phyloP scores from a whole-genome alignment of 2,113 vertebrate species.

The Corythaixoides concolor region DNA sequence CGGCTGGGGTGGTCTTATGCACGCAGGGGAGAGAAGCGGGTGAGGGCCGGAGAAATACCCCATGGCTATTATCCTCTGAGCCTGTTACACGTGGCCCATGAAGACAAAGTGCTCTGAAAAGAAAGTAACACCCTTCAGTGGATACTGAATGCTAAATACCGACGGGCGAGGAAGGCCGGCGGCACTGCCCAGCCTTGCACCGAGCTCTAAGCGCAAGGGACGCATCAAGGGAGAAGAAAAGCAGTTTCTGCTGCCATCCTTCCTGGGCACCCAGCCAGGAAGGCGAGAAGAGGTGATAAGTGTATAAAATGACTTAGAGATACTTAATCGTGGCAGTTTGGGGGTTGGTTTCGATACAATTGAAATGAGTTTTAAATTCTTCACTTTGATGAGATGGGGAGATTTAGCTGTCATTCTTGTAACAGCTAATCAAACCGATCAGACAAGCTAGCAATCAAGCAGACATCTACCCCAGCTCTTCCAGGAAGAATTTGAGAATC shows the following conservation, averaged over 20 bases:
- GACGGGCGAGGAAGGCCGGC: accelerated
- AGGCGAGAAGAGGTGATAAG: conserved; percentile 11
- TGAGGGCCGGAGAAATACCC: not conserved
- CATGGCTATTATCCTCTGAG: not conserved
- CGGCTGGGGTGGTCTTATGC: not conserved
- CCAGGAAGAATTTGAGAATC: not conserved
- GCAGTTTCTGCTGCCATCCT: not conserved
- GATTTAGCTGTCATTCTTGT: conserved; percentile 51
- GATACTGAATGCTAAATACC: not conserved
- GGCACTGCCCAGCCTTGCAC: not conserved
- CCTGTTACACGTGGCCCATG: accelerated
- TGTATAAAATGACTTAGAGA: conserved; percentile 16
- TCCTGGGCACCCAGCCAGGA: conserved; percentile 30
- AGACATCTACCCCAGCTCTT: conserved; percentile 38
- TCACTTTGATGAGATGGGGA: conserved; percentile 27
- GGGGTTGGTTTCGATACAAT: conserved; percentile 37
- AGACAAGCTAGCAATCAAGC: conserved; percentile 52
- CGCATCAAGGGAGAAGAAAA: not conserved
- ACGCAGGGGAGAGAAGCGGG: not conserved
- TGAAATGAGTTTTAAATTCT: conserved; percentile 40
- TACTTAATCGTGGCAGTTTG: conserved; percentile 8
- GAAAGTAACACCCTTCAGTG: not conserved
- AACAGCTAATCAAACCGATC: conserved; percentile 48
- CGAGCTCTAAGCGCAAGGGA: not conserved
- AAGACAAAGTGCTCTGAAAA: not conserved